Conservation (phyloP, 2,113 vertebrate species). For the Hipposideros armiger region DNA sequence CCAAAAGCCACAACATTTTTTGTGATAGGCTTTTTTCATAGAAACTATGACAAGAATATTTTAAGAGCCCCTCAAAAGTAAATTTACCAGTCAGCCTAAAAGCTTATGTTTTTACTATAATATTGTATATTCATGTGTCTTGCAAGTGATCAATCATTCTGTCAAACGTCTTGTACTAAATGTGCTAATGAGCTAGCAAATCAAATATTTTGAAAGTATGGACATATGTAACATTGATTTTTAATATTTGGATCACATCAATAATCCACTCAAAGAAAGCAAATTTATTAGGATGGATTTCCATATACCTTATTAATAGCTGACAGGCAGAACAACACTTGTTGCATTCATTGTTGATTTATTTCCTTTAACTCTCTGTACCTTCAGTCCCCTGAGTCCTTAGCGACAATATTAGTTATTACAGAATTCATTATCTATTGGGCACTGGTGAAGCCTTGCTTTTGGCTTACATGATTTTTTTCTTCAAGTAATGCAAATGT, state of each 20-base stretch:
- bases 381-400: background rate
- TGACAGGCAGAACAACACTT: constrained; percentile 54
- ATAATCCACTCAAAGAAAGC: constrained; percentile 64
- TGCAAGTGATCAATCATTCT: constrained; percentile 66
- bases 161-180: constrained; percentile 65
- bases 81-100: constrained; percentile 40
- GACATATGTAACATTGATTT: constrained; percentile 77
- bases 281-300: constrained; percentile 59
- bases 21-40: constrained; percentile 2
- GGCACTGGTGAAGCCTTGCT: background rate
- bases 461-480: constrained; percentile 42
- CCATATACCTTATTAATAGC: constrained; percentile 57
- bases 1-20: background rate
- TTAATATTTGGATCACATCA: constrained; percentile 74
- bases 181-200: constrained; percentile 62
- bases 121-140: constrained; percentile 52
- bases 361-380: constrained; percentile 7
- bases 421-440: background rate
- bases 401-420: constrained; percentile 10
- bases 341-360: constrained; percentile 42
- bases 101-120: constrained; percentile 49
- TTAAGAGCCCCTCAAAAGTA: constrained; percentile 14
- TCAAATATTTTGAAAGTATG: constrained; percentile 79
- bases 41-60: constrained; percentile 54
- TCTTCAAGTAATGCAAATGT: background rate